Base-by-base conservation (phyloP, 2,797 vertebrate species). In the Coregonus sp. region DNA sequence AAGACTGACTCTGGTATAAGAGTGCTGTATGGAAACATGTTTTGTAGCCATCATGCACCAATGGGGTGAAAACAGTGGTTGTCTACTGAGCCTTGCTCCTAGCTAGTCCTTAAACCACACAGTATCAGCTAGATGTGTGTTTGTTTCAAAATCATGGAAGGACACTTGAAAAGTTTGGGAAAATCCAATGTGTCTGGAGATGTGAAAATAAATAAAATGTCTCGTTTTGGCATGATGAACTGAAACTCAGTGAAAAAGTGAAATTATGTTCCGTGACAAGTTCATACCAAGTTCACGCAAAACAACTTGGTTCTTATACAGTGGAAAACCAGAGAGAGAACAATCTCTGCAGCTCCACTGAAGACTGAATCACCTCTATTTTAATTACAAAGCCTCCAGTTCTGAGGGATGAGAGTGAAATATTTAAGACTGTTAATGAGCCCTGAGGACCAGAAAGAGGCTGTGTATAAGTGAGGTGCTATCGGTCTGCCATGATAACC, bases 101-200 rank as follows among this genome's bases (percentile, higher is more conserved):
- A 59, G n/a, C 7, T 56, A 56, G 16, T 56, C 54, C 54, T 2
- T 18, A 18, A 1, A 16, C 16, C 3, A 56, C 54, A 59, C 56
- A 20, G n/a, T 20, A 5, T 59, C 5, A 59, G 56, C n/a, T n/a
- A 59, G 18, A 11, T 12, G 40, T 47, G 40, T 47, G n/a, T 18
- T 20, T n/a, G 56, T 59, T 18, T 16, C 56, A 18, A 59, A 59
- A 59, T 59, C 18, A 56, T 33, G 18, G 4, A 5, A 56, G 1
- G 16, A 18, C 54, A 56, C 5, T 1, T 18, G n/a, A 80, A 85
- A 89, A 80, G 83, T 33, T 85, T 89, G 85, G 86, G 93, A 92
- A 90, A 85, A 90, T 86, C 84, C 72, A 87, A 4, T 18, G 84
- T 84, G 84, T 90, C 80, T 82, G 90, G 88, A 91, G 87, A 90